phyloP scores from a whole-genome alignment of 2,888 invertebrate species.

The Strigamia crassipes region DNA sequence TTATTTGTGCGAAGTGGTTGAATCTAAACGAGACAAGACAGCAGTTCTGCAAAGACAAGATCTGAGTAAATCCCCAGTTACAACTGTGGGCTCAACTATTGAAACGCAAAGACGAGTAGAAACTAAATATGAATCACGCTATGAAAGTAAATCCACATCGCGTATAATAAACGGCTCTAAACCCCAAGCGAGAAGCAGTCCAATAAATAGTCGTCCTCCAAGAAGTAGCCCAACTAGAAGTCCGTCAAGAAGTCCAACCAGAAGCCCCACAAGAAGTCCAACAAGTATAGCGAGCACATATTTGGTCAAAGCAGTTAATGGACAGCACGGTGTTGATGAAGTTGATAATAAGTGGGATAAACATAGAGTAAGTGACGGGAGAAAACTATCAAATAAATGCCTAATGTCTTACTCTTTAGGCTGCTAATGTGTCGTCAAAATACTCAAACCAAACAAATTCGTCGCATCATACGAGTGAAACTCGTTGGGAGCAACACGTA shows the following conservation, averaged over 20 bases:
- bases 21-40: conserved; percentile 48
- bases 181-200: not conserved
- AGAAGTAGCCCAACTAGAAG: not conserved
- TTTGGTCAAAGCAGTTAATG: conserved; percentile 41
- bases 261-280: not conserved
- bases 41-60: conserved; percentile 46
- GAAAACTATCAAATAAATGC: not conserved
- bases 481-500: conserved; percentile 4
- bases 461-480: conserved; percentile 18
- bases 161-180: conserved; percentile 25
- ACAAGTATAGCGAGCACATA: not conserved
- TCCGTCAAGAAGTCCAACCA: not conserved
- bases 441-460: not conserved
- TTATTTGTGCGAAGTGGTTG: conserved; percentile 71
- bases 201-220: not conserved
- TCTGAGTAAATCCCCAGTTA: not conserved
- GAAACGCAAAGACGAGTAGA: conserved; percentile 41
- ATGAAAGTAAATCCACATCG: conserved; percentile 33
- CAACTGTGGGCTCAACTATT: not conserved
- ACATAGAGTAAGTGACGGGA: not conserved
- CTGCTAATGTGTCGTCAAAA: not conserved
- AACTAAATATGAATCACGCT: conserved; percentile 24
- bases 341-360: conserved; percentile 48
- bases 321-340: not conserved
- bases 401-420: not conserved